Conservation (phyloP, 2,888 invertebrate species). For the Eledona agricola region DNA sequence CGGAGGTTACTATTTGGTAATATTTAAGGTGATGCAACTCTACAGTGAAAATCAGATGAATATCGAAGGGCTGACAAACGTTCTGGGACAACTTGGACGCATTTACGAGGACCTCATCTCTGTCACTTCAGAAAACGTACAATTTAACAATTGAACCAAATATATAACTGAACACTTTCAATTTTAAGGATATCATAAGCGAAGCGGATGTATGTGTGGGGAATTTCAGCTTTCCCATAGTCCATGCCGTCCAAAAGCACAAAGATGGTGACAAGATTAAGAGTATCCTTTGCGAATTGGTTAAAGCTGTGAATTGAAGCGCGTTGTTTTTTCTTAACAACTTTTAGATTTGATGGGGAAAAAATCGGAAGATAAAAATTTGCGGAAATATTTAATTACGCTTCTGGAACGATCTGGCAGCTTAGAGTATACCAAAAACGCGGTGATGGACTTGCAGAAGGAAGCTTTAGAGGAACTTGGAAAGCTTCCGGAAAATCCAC, state of each 20-base stretch:
- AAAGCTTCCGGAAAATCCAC: not conserved
- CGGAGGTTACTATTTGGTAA: not conserved
- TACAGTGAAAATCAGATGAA: not conserved
- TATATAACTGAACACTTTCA: too few relatives aligned
- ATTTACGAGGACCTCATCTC: too few relatives aligned
- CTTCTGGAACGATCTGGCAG: slow-evolving; percentile 2
- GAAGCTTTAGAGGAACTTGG: not conserved
- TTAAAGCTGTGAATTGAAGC: too few relatives aligned
- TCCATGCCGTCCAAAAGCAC: slow-evolving; percentile 2
- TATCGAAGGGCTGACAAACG: not conserved
- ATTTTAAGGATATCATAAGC: not conserved
- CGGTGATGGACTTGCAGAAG: too few relatives aligned
- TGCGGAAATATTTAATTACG: not conserved
- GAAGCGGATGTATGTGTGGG: not conserved
- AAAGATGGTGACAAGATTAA: not conserved
- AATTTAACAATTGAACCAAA: too few relatives aligned
- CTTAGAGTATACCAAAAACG: not conserved
- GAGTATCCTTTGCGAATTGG: slow-evolving; percentile 1
- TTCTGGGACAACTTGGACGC: not conserved
- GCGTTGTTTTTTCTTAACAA: too few relatives aligned
- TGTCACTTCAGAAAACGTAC: too few relatives aligned
- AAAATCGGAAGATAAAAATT: not conserved
- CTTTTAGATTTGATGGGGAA: not conserved
- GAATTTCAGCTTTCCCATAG: slow-evolving; percentile 1
- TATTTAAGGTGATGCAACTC: not conserved